These are phyloP conservation scores for Pseudomyrmex cubaensis DNA, from an alignment of 1,140 invertebrate species.

Conservation along the genomic window DNA sequence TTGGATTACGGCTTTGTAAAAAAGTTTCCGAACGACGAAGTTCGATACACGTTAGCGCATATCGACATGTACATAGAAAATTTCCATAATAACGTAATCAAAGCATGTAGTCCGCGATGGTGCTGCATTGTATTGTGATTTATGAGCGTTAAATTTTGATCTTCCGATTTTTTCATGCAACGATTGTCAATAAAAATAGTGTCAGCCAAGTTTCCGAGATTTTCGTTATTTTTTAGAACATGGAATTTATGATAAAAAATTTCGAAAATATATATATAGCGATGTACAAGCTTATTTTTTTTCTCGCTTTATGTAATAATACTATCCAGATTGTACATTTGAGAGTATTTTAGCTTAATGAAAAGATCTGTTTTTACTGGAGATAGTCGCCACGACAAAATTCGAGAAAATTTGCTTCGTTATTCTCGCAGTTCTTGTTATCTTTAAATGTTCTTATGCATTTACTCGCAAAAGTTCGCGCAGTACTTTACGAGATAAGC, in stretches of 20 bases:
- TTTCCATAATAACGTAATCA: slow-evolving; percentile 30
- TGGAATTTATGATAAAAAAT: no score
- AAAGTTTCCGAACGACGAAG: not conserved
- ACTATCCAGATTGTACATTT: not conserved
- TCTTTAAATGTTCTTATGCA: slow-evolving; percentile 7
- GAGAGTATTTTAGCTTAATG: not conserved
- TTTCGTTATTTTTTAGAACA: not conserved
- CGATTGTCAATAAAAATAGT: not conserved
- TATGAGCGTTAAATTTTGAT: slow-evolving; percentile 22
- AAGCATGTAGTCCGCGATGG: not conserved
- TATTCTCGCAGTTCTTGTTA: not conserved
- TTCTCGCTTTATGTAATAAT: not conserved
- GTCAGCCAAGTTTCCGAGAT: not conserved
- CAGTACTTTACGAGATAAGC: slow-evolving; percentile 1
- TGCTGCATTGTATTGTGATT: slow-evolving; percentile 13
- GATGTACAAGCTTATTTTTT: not conserved
- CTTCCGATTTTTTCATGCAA: not conserved
- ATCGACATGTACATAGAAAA: not conserved
- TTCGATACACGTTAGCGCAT: slow-evolving; percentile 1
- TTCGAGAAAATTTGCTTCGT: slow-evolving; percentile 9
- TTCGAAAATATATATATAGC: not conserved
- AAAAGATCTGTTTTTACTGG: not conserved
- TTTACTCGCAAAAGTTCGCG: slow-evolving; percentile 6
- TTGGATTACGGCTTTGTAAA: slow-evolving; percentile 10
- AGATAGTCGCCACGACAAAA: not conserved